Base-by-base conservation (phyloP, 2,113 vertebrate species). In the Hiodon alosoides region DNA sequence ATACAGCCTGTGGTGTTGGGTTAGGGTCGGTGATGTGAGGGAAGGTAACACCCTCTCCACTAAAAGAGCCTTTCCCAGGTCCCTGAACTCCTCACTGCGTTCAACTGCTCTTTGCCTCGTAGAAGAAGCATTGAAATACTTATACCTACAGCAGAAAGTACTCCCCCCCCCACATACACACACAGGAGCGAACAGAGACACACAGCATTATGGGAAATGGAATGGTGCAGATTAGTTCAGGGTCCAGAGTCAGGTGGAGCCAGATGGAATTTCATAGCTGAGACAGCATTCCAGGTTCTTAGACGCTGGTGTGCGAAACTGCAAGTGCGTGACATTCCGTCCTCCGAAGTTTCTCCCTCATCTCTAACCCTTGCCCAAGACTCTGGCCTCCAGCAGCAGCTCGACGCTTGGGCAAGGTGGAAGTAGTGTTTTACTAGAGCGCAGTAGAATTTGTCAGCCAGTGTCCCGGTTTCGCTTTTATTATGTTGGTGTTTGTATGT, bases 21-120 rank as follows among this genome's bases (percentile, higher is more conserved):
- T 88, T 90, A 90, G 31, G 88, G 77, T 85, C 88, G 90, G 90
- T 87, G 87, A 91, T 89, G 83, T 87, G 84, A 85, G 81, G 82
- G 80, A 84, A 69, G 78, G 50, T 72, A 13, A 80, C 67, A 31
- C 54, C 61, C 53, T 61, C 50, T 48, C 72, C 72, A 52, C 72
- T 73, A 64, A 73, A 59, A 73, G 51, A 65, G 57, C 72, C 58
- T 62, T 66, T 73, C 60, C 60, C 72, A 55, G 58, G 4, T 7
- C 64, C 64, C 5, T 31, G 6, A 13, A 46, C 17, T 7, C 17
- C 61, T 66, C 64, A 11, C 64, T 66, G 31, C 46, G 48, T 66
- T 66, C 64, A 66, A 17, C 64, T 66, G 48, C 31, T 66, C 64
- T 48, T 8, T 47, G 48, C 48, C 64, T 66, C 48, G 31, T 47